phyloP scores from a whole-genome alignment of 2,797 vertebrate species.

The Aldrovandia affinis region DNA sequence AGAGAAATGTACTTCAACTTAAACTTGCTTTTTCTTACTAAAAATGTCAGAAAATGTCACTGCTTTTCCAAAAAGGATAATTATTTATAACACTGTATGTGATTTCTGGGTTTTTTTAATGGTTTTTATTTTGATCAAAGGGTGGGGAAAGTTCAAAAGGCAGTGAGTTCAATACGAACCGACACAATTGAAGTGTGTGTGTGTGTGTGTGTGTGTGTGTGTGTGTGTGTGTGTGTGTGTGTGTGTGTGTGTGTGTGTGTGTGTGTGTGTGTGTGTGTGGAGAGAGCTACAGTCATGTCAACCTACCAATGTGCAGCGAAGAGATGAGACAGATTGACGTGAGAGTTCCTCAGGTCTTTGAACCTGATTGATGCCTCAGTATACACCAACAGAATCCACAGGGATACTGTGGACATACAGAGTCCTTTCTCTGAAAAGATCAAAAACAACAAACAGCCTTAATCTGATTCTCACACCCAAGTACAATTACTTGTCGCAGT shows the following conservation, averaged over 20 bases:
- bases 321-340: slow-evolving; percentile 80
- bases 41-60: no score
- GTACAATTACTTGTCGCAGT: neutral
- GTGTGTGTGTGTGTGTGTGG: neutral
- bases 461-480: neutral
- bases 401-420: slow-evolving; percentile 79
- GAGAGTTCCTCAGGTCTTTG: slow-evolving; percentile 78
- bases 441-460: neutral
- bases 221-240: neutral
- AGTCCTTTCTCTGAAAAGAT: slow-evolving; percentile 74
- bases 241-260: neutral
- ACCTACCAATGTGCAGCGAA: slow-evolving; percentile 82
- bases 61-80: no score
- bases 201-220: neutral
- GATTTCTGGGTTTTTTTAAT: no score
- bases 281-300: neutral
- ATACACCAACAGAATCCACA: slow-evolving; percentile 83
- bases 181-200: neutral
- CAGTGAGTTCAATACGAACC: no score
- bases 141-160: no score
- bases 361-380: slow-evolving; percentile 79
- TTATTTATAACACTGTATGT: no score
- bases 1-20: no score
- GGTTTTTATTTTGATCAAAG: no score
- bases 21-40: no score